Base-by-base conservation (phyloP, 2,888 invertebrate species). In the Temnothorax unifasciatus region DNA sequence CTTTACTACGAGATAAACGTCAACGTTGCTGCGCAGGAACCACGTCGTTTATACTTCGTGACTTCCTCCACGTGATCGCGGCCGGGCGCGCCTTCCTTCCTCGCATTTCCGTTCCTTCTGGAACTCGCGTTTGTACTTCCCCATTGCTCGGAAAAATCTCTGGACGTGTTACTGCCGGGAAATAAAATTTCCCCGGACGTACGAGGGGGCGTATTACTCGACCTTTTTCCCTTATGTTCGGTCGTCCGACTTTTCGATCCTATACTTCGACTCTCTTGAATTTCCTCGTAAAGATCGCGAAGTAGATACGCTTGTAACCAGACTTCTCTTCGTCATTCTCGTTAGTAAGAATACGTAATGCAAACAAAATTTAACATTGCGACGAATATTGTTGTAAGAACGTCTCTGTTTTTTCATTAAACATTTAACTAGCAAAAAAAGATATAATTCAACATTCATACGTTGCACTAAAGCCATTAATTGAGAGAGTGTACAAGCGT, bases 1-100 rank as follows among this genome's bases (percentile, higher is more conserved):
- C 44, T 61, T 59, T 71, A 52, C 64, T 76, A 75, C 87, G 52
- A 63, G 82, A 87, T 82, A 83, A 86, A 87, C 85, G 86, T 88
- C 85, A 75, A 82, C 88, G 83, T 82, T 85, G 50, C 71, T 57
- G 29, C 57, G 57, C 54, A 38, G 47, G 75, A 54, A 75, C 74
- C 82, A 75, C 64, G 63, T 82, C 82, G 82, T 75, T 74, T 75
- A 75, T 75, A 64, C 82, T 75, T 81, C 79, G 79, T 73, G 79
- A 81, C 79, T 81, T 81, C 47, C 50, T 38, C 25, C 79, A 61
- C 73, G 73, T 81, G 79, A 81, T 81, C 79, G 59, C 47, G 59
- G 25, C 59, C 47, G 73, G 79, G 79, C 25, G 79, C 69, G 54
- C 57, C 25, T 69, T 38, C 75, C 59, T 25, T 74, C 50, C 74